Evolutionary conservation across 2,113 vertebrate species (phyloP).

Genomic region (Aleadryas rufinucha): DNA sequence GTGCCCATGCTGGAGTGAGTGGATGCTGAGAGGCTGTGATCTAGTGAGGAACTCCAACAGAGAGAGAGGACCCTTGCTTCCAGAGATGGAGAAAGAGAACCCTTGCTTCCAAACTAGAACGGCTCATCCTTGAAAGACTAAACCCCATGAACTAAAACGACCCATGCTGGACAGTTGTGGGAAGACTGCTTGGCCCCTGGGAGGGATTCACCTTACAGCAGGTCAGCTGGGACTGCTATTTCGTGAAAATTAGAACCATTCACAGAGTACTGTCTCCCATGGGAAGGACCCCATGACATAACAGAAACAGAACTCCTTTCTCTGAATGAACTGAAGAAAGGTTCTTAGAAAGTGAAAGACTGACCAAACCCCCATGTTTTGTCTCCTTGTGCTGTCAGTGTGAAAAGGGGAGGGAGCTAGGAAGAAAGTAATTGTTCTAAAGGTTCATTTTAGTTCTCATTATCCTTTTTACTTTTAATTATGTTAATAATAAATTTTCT

Average conservation of each 20-base stretch:
- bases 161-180: not conserved
- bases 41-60: not conserved
- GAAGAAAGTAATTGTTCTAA: not conserved
- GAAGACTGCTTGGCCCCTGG: not conserved
- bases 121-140: not conserved
- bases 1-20: fast-evolving
- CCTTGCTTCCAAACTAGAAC: not conserved
- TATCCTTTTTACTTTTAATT: not conserved
- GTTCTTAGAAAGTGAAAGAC: not conserved
- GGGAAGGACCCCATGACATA: not conserved
- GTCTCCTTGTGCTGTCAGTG: not conserved
- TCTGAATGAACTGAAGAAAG: not conserved
- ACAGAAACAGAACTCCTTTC: not conserved
- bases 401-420: not conserved
- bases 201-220: too few relatives aligned
- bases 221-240: not conserved
- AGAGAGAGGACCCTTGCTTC: not conserved
- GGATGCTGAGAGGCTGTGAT: not conserved
- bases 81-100: not conserved
- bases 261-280: not conserved
- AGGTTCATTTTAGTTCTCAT: not conserved
- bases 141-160: not conserved
- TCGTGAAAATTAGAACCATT: not conserved
- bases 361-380: not conserved
- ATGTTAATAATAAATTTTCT: not conserved